Conservation (phyloP, 1,140 invertebrate genomes). For the Drosophila sturtevanti region DNA sequence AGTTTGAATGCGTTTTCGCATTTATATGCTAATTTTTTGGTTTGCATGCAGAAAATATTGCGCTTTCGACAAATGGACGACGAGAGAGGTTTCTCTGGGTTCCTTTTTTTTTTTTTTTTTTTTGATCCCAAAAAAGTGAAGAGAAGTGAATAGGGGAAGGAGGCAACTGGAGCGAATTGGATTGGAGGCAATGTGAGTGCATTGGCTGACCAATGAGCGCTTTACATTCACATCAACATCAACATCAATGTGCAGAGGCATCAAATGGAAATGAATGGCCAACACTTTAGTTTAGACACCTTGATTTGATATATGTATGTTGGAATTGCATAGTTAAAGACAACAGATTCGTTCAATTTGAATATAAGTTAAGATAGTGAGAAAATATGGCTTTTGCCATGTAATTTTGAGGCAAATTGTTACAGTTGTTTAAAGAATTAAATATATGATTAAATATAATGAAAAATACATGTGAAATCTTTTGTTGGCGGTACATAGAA, state of each 20-base stretch:
- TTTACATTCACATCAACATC: neutral
- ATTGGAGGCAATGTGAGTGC: conserved; percentile 30
- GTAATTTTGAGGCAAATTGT: no score
- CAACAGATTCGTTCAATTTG: neutral
- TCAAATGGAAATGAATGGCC: conserved; percentile 20
- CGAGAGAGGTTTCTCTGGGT: conserved; percentile 18
- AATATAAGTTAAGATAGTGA: neutral
- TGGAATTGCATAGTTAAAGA: neutral
- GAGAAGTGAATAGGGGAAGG: neutral
- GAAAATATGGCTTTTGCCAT: conserved; percentile 14
- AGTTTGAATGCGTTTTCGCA: conserved; percentile 80
- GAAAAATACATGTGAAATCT: no score
- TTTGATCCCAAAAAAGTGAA: neutral
- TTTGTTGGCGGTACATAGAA: no score
- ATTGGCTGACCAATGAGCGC: conserved; percentile 27
- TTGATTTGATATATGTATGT: conserved; percentile 1
- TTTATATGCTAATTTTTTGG: conserved; percentile 82
- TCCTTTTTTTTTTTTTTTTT: neutral
- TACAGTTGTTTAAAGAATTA: no score
- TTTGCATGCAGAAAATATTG: conserved; percentile 78
- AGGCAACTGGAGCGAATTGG: conserved; percentile 9
- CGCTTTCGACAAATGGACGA: conserved; percentile 62
- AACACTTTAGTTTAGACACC: conserved; percentile 13
- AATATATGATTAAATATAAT: no score
- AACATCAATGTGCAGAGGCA: conserved; percentile 1